Base-by-base conservation (phyloP, 2,113 vertebrate species). In the Albula goreensis region DNA sequence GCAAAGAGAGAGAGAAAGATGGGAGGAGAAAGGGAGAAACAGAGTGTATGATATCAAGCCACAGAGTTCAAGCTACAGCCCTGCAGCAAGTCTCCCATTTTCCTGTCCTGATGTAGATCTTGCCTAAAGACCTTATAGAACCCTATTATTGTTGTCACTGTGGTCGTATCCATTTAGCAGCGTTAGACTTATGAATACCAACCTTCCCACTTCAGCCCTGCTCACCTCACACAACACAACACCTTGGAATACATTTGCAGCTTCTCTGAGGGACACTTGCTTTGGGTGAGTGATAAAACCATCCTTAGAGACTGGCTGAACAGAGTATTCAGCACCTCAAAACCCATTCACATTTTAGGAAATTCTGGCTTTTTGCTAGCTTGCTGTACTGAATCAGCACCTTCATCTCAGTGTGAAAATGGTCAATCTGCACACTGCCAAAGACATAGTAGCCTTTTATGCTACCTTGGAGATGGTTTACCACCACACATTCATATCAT, bases 1-100 rank as follows among this genome's bases (percentile, higher is more conserved):
- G 86, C 50, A 77, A 3, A 31, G 83, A 84, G 5, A 51, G 13
- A 25, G 31, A 88, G 41, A 48, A 66, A 86, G 85, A 88, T 78
- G 79, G 87, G 31, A 50, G 80, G 50, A 50, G 70, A 78, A 79
- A 50, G 50, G 77, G 78, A 81, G 70, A 9, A 53, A 22, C 77
- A 83, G 77, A 77, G 86, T 10, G 31, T 7, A 25, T 7, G 10
- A 48, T 5, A 12, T 70, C 19, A 25, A 51, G 60, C 17, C 15
- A 66, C 2, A 66, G 53, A 56, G 22, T 5, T 41, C 31, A 41
- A 41, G 31, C 31, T 41, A 41, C 31, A 41, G 31, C 31, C 66
- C 22, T 19, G 22, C 4, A 63, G 10, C 7, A 7, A 31, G 78
- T 7, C 56, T 31, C 57, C 31, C 57, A 52, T 52, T 49, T 41